Evolutionary conservation across 2,113 vertebrate genomes (phyloP).

Genomic region (Melanostigma gelatinosum): DNA sequence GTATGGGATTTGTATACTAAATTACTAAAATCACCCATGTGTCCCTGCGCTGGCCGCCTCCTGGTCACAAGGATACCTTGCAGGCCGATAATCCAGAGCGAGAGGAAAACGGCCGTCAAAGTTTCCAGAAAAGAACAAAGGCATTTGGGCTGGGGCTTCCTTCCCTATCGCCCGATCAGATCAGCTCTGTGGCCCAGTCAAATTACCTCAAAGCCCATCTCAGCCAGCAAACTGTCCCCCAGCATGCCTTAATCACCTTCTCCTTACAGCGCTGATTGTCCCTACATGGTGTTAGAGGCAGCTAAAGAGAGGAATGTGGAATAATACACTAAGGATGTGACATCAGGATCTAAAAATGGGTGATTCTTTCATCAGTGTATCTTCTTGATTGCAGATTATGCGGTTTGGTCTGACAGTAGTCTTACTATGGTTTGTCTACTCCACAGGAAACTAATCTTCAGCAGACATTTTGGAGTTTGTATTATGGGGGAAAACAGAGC

Average conservation of each 20-base stretch:
- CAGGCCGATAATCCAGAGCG: slow-evolving; percentile 35
- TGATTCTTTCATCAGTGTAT: slow-evolving; percentile 18
- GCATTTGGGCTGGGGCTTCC: slow-evolving; percentile 72
- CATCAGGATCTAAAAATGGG: slow-evolving; percentile 30
- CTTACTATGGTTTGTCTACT: slow-evolving; percentile 19
- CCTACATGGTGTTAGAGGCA: slow-evolving; percentile 52
- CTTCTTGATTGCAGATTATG: slow-evolving; percentile 18
- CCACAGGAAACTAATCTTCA: neutral
- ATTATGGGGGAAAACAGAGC: neutral
- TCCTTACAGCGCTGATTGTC: slow-evolving; percentile 9
- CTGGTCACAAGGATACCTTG: slow-evolving; percentile 9
- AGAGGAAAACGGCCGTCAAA: slow-evolving; percentile 63
- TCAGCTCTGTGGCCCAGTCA: slow-evolving; percentile 53
- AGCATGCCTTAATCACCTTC: slow-evolving; percentile 25
- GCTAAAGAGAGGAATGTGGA: slow-evolving; percentile 19
- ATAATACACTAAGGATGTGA: slow-evolving; percentile 61
- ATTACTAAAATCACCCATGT: neutral
- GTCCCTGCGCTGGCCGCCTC: neutral
- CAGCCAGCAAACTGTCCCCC: slow-evolving; percentile 49
- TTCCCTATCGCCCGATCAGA: slow-evolving; percentile 69
- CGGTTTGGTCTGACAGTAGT: neutral
- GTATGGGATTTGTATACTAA: neutral
- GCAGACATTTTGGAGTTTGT: neutral
- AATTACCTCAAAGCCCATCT: slow-evolving; percentile 60
- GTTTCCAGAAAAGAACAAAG: slow-evolving; percentile 79